Conservation (phyloP, 2,888 invertebrate species). For the Philonicus albiceps region DNA sequence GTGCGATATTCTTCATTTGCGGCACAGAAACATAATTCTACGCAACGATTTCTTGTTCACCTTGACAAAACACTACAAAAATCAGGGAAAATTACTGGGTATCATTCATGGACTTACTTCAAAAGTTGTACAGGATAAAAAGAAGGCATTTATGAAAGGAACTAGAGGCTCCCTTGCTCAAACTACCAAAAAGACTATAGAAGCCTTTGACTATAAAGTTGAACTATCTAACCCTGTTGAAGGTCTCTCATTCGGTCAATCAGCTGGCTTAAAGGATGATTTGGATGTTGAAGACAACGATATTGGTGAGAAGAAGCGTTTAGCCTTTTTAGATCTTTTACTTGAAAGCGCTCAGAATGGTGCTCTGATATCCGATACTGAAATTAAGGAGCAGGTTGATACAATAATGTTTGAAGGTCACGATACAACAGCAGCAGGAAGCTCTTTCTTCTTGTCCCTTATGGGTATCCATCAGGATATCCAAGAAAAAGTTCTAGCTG, state of each 20-base stretch:
- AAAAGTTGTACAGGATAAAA: constrained; percentile 80
- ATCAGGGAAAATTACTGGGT: constrained; percentile 76
- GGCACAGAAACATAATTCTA: constrained; percentile 82
- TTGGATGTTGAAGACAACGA: constrained; percentile 80
- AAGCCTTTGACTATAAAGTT: constrained; percentile 51
- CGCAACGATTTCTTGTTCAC: constrained; percentile 81
- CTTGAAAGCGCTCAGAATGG: constrained; percentile 80
- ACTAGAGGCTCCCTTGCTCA: constrained; percentile 65
- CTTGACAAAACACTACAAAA: constrained; percentile 76
- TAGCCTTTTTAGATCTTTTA: constrained; percentile 88
- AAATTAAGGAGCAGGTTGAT: constrained; percentile 84
- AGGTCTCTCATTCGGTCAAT: constrained; percentile 76
- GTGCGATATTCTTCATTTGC: constrained; percentile 84
- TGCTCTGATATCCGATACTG: constrained; percentile 75
- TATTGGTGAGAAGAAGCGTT: constrained; percentile 80
- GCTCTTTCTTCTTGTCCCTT: constrained; percentile 80
- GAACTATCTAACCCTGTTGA: constrained; percentile 63
- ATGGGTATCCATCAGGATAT: constrained; percentile 78
- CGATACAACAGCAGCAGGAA: constrained; percentile 83
- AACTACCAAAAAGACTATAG: constrained; percentile 46
- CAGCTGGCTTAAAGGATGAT: constrained; percentile 79
- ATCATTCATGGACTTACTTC: constrained; percentile 83
- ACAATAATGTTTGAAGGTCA: constrained; percentile 90
- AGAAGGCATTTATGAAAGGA: constrained; percentile 75
- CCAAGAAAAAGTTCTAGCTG: constrained; percentile 76